These are phyloP conservation scores for Dicrostonyx torquatus DNA, from an alignment of 2,797 vertebrate genomes.

Conservation along the genomic window DNA sequence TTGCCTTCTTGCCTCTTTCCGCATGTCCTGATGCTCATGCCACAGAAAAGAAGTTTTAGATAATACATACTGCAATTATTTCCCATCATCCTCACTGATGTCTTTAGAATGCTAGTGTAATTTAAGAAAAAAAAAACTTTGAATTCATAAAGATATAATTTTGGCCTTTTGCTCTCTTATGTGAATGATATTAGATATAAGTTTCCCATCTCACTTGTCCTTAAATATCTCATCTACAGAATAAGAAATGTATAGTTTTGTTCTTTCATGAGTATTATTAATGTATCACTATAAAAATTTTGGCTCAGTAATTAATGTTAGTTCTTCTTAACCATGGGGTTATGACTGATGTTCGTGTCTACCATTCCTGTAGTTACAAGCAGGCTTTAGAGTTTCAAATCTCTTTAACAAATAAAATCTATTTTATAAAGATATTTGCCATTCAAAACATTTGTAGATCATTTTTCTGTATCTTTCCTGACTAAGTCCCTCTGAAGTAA, in stretches of 20 bases:
- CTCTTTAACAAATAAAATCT: background rate
- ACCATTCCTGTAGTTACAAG: background rate
- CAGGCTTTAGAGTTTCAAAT: background rate
- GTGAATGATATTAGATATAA: background rate
- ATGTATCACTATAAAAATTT: background rate
- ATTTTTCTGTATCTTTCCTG: background rate
- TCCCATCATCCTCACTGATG: background rate
- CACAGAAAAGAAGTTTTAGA: background rate
- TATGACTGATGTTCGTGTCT: background rate
- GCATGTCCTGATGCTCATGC: background rate
- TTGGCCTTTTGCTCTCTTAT: background rate
- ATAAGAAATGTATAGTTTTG: background rate
- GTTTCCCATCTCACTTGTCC: background rate
- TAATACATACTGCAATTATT: constrained; percentile 1
- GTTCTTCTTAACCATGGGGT: background rate
- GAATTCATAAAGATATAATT: background rate
- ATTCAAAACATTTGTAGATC: background rate
- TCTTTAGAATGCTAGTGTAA: background rate
- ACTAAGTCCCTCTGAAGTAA: background rate
- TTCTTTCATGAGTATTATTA: background rate
- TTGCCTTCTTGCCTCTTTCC: background rate
- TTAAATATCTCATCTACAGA: background rate
- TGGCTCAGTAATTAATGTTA: background rate
- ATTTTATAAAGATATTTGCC: background rate
- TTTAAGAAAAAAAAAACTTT: background rate